Base-by-base conservation (phyloP, 2,888 invertebrate genomes). In the Isoperla grammatica region DNA sequence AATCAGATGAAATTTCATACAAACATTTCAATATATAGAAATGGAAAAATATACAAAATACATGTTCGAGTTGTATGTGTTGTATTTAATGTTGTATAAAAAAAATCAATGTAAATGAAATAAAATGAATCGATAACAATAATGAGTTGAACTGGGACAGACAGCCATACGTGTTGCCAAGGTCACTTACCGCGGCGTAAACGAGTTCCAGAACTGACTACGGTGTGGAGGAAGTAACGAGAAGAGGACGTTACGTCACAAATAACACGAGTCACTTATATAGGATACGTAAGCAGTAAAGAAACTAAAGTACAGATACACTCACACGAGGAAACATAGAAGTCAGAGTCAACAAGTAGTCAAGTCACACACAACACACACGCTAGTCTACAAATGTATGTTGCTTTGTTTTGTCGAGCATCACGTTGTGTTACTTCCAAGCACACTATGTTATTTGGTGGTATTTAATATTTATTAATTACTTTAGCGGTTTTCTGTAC, bases 201-300 rank as follows among this genome's bases (percentile, higher is more conserved):
- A 93, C 87, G 91, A 92, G 87, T 90, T 93, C 93, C 93, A 93
- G 90, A 93, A 94, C 88, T 90, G 90, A 90, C 93, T 93, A 90
- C 87, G 77, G 72, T 73, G 74, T 72, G 66, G 71, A 74, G 74
- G 74, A 74, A 73, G 71, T 79, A 81, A 81, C 81, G 82, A 84
- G 79, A 80, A 79, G 79, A 79, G 79, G 79, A 79, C 78, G 79
- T 80, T 79, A 80, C 79, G 79, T 59, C n/a, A 62, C 61, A 61
- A 60, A 60, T 45, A 61, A 46, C 59, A 62, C 57, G 58, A 62
- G 61, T 54, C 56, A 63, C 29, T 57, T 42, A 42, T n/a, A n/a
- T n/a, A 49, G 48, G 39, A 29, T 29, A 29, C 46, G 56, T 48
- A 60, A 60, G 56, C 60, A 48, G 60, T 49, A 55, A 37, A 56